Evolutionary conservation across 2,113 vertebrate genomes (phyloP), one percentile per base, ranked within the genome.

Genomic region (Himantopus leucocephalus): DNA sequence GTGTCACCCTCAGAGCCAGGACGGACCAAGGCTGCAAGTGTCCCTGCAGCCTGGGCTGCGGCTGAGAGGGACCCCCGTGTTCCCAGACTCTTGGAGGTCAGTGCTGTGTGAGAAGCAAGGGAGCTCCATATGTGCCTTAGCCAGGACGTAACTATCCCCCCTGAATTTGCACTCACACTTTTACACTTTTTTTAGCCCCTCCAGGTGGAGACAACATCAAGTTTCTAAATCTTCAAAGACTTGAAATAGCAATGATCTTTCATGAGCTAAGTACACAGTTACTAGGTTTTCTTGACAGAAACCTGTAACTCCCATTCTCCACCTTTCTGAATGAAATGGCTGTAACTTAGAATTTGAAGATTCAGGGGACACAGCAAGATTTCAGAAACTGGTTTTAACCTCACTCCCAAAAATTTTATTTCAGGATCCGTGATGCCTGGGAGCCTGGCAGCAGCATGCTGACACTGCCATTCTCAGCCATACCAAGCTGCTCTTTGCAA

Each of bases 51-150:
- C 45, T 37, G 41, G 19, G 17, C 59, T 45, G 47, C 16, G 45
- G 4, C 71, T 67, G n/a, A 24, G 47, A 67, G 68, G 45, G 43
- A 18, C 4, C 2, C 8, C 13, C 1, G 0, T 27, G 15, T 64
- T 77, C 70, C 64, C 37, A 39, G 34, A 30, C 12, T 67, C 20
- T 5, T 55, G 18, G 17, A 52, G 58, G 32, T 45, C 41, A 23
- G n/a, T 5, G 9, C 12, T 30, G 6, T 35, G 9, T 34, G n/a
- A 1, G 11, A 53, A 75, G 70, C 12, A 59, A 35, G 19, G 45
- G 39, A 8, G n/a, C 2, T 23, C 55, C 7, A 4, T 10, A 15
- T 6, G 14, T 47, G 29, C 15, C 20, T 47, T 50, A 32, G 21
- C 41, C 41, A 14, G 43, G 32, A 24, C 55, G 19, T 19, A 71